Conservation (phyloP, 2,888 invertebrate genomes). For the Tiliacea citrago region DNA sequence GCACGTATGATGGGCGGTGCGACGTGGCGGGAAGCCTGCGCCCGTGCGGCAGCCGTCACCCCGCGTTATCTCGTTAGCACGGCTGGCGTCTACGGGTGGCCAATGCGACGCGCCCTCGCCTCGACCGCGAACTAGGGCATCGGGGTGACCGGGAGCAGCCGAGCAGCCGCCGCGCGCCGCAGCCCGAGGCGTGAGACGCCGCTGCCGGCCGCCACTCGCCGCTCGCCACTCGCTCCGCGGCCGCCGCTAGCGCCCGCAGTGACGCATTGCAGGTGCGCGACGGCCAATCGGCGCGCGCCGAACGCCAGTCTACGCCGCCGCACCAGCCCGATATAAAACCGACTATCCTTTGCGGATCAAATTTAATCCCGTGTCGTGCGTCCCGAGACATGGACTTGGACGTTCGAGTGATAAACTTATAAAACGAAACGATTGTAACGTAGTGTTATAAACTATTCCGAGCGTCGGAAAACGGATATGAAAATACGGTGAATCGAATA, state of each 20-base stretch:
- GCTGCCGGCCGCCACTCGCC: constrained; percentile 65
- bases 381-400: constrained; percentile 90
- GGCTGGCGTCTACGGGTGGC: constrained; percentile 74
- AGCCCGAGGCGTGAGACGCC: constrained; percentile 69
- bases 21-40: constrained; percentile 70
- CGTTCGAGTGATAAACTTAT: constrained; percentile 81
- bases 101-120: constrained; percentile 77
- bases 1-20: constrained; percentile 52
- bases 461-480: constrained; percentile 84
- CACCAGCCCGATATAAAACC: constrained; percentile 93
- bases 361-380: constrained; percentile 91
- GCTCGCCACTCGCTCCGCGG: constrained; percentile 68
- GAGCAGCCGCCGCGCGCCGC: constrained; percentile 71
- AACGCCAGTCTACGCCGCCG: constrained; percentile 94
- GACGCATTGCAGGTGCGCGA: constrained; percentile 97
- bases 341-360: constrained; percentile 91
- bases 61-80: constrained; percentile 75
- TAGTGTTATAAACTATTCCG: constrained; percentile 74
- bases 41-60: constrained; percentile 65
- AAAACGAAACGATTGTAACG: constrained; percentile 75
- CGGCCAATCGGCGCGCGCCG: constrained; percentile 94
- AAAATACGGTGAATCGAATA: constrained; percentile 86
- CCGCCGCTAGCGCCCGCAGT: constrained; percentile 88
- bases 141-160: constrained; percentile 71
- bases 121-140: constrained; percentile 82